Conservation (phyloP, 2,888 invertebrate species). For the Furcula furcula region DNA sequence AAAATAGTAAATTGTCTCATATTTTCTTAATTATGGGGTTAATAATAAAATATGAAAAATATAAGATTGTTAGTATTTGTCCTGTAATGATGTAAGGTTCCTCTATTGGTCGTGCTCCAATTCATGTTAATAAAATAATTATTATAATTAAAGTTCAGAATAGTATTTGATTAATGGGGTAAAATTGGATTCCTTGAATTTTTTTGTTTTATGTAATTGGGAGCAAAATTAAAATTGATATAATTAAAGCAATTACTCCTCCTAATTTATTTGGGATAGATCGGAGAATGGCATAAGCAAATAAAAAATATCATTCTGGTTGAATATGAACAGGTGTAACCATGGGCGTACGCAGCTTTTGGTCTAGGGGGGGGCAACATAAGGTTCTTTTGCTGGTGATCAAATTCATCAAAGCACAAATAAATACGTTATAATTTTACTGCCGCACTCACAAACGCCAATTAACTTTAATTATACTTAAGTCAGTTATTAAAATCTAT, state of each 20-base stretch:
- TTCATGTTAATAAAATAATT: conserved; percentile 86
- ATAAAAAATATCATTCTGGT: conserved; percentile 93
- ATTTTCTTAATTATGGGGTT: conserved; percentile 72
- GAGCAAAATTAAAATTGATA: conserved; percentile 85
- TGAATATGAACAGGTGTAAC: conserved; percentile 89
- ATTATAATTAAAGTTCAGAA: conserved; percentile 81
- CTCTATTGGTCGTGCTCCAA: conserved; percentile 87
- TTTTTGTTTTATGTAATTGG: conserved; percentile 81
- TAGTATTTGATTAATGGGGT: conserved; percentile 81
- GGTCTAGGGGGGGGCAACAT: too few species aligned
- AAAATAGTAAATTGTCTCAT: conserved; percentile 79
- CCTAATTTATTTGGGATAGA: conserved; percentile 91
- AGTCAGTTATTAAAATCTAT: too few species aligned
- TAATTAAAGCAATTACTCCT: conserved; percentile 85
- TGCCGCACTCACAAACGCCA: too few species aligned
- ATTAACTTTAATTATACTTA: too few species aligned
- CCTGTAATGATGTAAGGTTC: conserved; percentile 83
- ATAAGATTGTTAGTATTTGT: conserved; percentile 82
- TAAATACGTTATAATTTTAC: too few species aligned
- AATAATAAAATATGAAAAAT: conserved; percentile 81
- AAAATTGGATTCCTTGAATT: conserved; percentile 83
- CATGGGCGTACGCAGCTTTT: too few species aligned
- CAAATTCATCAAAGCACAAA: too few species aligned
- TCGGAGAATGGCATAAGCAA: conserved; percentile 90
- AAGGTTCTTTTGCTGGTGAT: too few species aligned